Conservation (phyloP, 2,888 invertebrate genomes). For the Xanthostigma xanthostigma region DNA sequence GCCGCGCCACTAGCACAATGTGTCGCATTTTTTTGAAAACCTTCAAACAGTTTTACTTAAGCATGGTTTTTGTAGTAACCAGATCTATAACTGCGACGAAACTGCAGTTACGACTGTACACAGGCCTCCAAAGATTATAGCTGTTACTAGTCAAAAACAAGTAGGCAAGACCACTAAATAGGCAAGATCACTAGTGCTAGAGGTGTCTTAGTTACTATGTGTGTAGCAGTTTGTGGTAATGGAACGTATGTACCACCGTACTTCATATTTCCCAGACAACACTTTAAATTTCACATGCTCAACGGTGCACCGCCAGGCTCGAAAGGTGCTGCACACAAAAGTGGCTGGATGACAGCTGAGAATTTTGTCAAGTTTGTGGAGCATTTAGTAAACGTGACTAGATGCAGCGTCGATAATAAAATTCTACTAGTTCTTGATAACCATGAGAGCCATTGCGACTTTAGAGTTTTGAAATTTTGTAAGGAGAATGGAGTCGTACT, state of each 20-base stretch:
- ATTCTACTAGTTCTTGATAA: constrained; percentile 14
- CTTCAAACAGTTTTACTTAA: constrained; percentile 8
- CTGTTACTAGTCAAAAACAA: constrained; percentile 6
- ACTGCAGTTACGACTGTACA: constrained; percentile 9
- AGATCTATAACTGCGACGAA: constrained; percentile 9
- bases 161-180: too few relatives aligned
- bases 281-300: constrained; percentile 18
- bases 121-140: constrained; percentile 6
- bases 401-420: constrained; percentile 9
- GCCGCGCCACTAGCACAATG: constrained; percentile 10
- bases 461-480: constrained; percentile 14
- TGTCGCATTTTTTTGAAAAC: constrained; percentile 7
- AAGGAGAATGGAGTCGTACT: constrained; percentile 17
- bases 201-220: constrained; percentile 8
- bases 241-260: constrained; percentile 20
- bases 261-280: constrained; percentile 19
- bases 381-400: constrained; percentile 13
- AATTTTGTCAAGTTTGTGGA: constrained; percentile 12
- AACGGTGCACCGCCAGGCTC: constrained; percentile 18
- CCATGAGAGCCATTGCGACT: constrained; percentile 11
- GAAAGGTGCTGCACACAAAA: constrained; percentile 16
- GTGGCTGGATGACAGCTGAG: constrained; percentile 15
- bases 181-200: constrained; percentile 7
- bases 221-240: constrained; percentile 14
- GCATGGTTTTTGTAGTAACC: constrained; percentile 4